Base-by-base conservation (phyloP, 1,140 invertebrate species). In the Trichoplusia ni region DNA sequence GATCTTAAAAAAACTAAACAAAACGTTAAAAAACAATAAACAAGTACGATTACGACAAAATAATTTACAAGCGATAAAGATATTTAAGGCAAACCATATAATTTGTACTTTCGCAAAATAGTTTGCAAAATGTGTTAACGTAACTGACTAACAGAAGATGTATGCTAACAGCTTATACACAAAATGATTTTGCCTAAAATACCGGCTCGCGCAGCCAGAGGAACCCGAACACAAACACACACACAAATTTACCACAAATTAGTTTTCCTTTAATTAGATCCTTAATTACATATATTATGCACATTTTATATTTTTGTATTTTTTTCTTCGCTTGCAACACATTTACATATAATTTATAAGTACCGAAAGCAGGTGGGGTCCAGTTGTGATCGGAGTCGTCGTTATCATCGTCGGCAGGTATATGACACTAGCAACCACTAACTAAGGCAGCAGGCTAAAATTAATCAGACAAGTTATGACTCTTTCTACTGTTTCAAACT, bases 211-310 rank as follows among this genome's bases (percentile, higher is more conserved):
- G 59, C 60, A 6, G 35, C 64, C 31, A 35, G 64, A 27, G 35
- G 14, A 31, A 64, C n/a, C n/a, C 62, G 49, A 65, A 71, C 58
- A 64, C 53, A 73, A 56, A 64, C 27, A 51, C 61, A 69, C 66
- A 71, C 74, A 60, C 31, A 53, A 58, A 29, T 49, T 42, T 11
- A 69, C 51, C 49, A 69, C 47, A 65, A 33, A 64, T 44, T 51
- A 51, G 35, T 66, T 64, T 46, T 33, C 19, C 33, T 64, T 64
- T 37, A 73, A 40, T 51, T 46, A 62, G 59, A 70, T 59, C 51
- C 54, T 67, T 67, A 64, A 60, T 44, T 64, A 72, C 53, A 69
- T 56, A 68, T 78, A 82, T 80, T 82, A 82, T 82, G 77, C 77
- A 77, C 70, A 79, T 72, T 69, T 71, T 62, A 64, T 53, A n/a